Evolutionary conservation across 2,797 vertebrate genomes (phyloP).

Genomic region (Nothura maculosa): DNA sequence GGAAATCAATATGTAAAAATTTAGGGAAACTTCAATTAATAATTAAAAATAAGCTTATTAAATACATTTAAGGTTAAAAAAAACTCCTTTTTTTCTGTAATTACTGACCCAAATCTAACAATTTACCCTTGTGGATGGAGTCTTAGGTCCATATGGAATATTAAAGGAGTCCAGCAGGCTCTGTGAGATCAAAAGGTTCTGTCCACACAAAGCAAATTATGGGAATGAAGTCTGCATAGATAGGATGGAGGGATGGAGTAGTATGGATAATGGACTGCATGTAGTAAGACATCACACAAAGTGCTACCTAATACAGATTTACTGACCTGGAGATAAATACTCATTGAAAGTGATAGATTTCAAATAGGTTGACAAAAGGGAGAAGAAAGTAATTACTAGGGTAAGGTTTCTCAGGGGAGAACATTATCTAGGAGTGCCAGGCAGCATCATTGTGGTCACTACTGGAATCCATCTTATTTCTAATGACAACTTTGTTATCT

Average conservation of each 20-base stretch:
- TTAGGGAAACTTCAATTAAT: slow-evolving; percentile 44
- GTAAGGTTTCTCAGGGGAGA: slow-evolving; percentile 35
- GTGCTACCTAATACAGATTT: slow-evolving; percentile 39
- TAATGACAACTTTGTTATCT: slow-evolving; percentile 51
- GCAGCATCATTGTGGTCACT: slow-evolving; percentile 43
- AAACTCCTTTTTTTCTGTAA: not conserved
- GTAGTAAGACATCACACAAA: slow-evolving; percentile 22
- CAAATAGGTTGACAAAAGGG: slow-evolving; percentile 56
- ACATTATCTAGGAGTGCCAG: slow-evolving; percentile 45
- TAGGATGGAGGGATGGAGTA: not conserved
- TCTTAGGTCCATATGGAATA: not conserved
- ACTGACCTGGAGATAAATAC: slow-evolving; percentile 53
- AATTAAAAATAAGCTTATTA: slow-evolving; percentile 56
- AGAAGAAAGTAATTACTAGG: slow-evolving; percentile 59
- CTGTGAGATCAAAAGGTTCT: not conserved
- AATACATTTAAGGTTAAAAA: slow-evolving; percentile 22
- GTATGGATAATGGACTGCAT: slow-evolving; percentile 16
- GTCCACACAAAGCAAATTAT: not conserved
- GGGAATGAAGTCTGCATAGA: not conserved
- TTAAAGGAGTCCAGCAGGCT: not conserved
- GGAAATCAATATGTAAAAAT: slow-evolving; percentile 41
- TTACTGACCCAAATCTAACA: slow-evolving; percentile 44
- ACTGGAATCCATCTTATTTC: slow-evolving; percentile 50
- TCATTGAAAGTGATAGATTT: slow-evolving; percentile 66
- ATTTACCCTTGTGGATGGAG: not conserved